These are phyloP conservation scores for Stratiomys singularior DNA, from an alignment of 2,888 invertebrate genomes.

Conservation along the genomic window DNA sequence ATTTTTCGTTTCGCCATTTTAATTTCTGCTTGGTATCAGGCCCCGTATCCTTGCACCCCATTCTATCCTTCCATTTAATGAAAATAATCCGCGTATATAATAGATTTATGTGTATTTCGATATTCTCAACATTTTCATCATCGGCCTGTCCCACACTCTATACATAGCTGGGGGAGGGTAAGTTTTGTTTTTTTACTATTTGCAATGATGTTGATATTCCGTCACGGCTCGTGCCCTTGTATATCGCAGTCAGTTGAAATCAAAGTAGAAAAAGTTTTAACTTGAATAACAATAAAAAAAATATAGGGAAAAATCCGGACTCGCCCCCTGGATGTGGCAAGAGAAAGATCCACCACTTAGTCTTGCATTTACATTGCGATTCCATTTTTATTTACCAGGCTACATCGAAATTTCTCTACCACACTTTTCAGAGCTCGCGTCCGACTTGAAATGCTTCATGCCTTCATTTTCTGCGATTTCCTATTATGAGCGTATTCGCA, in stretches of 20 bases:
- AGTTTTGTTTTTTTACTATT: constrained; percentile 36
- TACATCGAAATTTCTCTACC: background rate
- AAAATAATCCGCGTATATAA: constrained; percentile 48
- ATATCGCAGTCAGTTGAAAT: background rate
- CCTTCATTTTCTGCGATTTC: background rate
- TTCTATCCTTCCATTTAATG: constrained; percentile 46
- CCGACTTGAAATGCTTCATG: background rate
- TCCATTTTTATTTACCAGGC: constrained; percentile 3
- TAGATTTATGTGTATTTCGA: constrained; percentile 48
- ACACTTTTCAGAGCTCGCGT: background rate
- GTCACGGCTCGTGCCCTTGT: background rate
- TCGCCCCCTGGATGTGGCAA: background rate
- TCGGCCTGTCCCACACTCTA: constrained; percentile 45
- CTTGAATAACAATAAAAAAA: constrained; percentile 42
- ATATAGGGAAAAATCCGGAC: background rate
- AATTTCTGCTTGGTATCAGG: constrained; percentile 20
- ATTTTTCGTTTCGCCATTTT: constrained; percentile 41
- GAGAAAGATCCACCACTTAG: constrained; percentile 2
- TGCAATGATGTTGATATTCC: background rate
- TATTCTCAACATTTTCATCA: constrained; percentile 50
- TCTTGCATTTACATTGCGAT: background rate
- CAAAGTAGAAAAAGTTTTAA: constrained; percentile 31
- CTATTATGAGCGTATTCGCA: background rate
- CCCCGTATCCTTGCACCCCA: constrained; percentile 26
- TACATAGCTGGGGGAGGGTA: constrained; percentile 10